Evolutionary conservation across 2,888 invertebrate species (phyloP).

Genomic region (Eupithecia insigniata): DNA sequence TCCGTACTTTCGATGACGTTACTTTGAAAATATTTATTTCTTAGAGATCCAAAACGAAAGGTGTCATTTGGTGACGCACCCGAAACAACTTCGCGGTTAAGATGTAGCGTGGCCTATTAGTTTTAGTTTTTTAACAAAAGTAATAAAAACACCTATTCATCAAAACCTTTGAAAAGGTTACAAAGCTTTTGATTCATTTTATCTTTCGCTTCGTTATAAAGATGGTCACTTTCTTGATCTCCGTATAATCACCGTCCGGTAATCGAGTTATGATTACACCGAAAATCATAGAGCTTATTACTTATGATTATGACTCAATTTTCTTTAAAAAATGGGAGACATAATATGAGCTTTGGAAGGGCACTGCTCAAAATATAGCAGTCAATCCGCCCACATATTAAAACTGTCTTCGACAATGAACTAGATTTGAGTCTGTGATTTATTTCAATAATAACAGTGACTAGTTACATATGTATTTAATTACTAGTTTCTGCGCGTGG

Average conservation of each 20-base stretch:
- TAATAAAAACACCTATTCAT: constrained; percentile 17
- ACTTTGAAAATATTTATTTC: too few relatives aligned
- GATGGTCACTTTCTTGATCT: constrained; percentile 34
- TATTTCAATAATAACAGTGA: neutral
- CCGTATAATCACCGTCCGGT: constrained; percentile 32
- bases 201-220: constrained; percentile 32
- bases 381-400: constrained; percentile 26
- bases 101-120: neutral
- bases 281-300: constrained; percentile 12
- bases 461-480: neutral
- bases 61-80: too few relatives aligned
- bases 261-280: constrained; percentile 35
- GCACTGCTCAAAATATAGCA: constrained; percentile 31
- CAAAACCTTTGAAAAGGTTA: constrained; percentile 21
- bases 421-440: constrained; percentile 34
- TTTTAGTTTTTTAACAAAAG: neutral
- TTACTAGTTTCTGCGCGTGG: too few relatives aligned
- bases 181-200: constrained; percentile 34
- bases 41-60: too few relatives aligned
- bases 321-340: neutral
- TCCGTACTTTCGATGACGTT: too few relatives aligned
- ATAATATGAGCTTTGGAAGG: neutral
- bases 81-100: too few relatives aligned
- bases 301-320: constrained; percentile 18
- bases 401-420: constrained; percentile 13